These are phyloP conservation scores for Ammospiza nelsoni DNA, from an alignment of 2,113 vertebrate species.

Conservation along the genomic window DNA sequence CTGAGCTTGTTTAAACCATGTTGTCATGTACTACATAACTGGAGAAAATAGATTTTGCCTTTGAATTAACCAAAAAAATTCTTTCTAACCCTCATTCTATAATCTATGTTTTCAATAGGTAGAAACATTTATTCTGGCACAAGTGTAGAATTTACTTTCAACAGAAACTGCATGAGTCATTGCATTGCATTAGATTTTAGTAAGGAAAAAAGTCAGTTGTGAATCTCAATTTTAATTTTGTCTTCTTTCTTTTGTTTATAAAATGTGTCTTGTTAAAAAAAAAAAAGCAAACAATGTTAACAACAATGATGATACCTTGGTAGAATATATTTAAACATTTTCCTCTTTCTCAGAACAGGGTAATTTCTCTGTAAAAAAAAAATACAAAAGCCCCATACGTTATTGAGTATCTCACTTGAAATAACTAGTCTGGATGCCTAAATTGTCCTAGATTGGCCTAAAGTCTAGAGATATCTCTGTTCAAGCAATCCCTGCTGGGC, in stretches of 20 bases:
- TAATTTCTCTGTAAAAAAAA: not conserved
- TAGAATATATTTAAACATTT: not conserved
- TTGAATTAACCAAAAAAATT: not conserved
- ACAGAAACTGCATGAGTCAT: not conserved
- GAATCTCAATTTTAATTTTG: not conserved
- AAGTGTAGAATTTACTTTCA: not conserved
- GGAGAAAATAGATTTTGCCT: slow-evolving; percentile 21
- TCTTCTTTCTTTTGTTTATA: not conserved
- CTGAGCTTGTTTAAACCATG: slow-evolving; percentile 13
- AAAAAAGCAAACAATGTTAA: not conserved
- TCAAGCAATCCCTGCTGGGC: not conserved
- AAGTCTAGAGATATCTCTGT: not conserved
- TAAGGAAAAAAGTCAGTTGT: not conserved
- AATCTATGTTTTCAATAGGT: slow-evolving; percentile 14
- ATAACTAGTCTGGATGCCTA: not conserved
- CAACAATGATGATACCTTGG: not conserved
- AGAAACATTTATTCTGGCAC: slow-evolving; percentile 12
- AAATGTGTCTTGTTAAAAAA: not conserved
- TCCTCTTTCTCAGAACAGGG: not conserved
- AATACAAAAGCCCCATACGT: accelerated
- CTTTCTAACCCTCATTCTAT: not conserved
- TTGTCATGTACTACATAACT: not conserved
- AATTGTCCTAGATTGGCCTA: not conserved
- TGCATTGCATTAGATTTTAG: not conserved
- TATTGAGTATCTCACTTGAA: not conserved